Base-by-base conservation (phyloP, 1,140 invertebrate species). In the Mesaphorura yosii region DNA sequence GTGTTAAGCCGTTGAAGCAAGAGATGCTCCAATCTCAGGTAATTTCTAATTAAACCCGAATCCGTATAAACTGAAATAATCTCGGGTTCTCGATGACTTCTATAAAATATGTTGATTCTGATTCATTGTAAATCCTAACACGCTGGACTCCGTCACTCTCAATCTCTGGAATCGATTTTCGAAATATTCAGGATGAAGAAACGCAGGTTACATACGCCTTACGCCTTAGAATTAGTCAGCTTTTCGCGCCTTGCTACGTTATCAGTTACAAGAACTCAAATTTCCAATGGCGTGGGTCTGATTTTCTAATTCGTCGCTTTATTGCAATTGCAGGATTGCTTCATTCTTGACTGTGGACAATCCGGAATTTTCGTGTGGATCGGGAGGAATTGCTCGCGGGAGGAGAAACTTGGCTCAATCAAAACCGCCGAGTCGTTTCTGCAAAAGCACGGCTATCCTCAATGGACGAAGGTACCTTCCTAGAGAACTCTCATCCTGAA, bases 321-420 rank as follows among this genome's bases (percentile, higher is more conserved):
- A n/a, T n/a, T n/a, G n/a, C n/a, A n/a, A n/a, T n/a, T n/a, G n/a
- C n/a, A 83, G 76, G 86, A 91, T 65, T 84, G 81, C 54, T 91
- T 88, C 62, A 83, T 91, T 53, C 68, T 92, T 65, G 87, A 91
- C 67, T 83, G 84, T 5, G 83, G 81, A 3, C 77, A 78, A 48
- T 81, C 83, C 42, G 84, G 83, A 27, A 76, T 92, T 38, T 92
- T 81, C 67, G 84, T 87, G 1, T 92, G 88, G 88, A 77, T 89
- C 48, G 88, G 88, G 22, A 84, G 80, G 63, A 75, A 79, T 29
- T 79, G 84, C 28, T 83, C 80, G 2, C 72, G 75, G 46, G 76
- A 82, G 65, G 88, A 91, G 70, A 86, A 86, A 64, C 67, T 76
- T 14, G 78, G 84, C 65, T 78, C 84, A 0, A 82, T 89, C 79